Conservation (phyloP, 2,888 invertebrate genomes). For the Melikaiella ostensackeni region DNA sequence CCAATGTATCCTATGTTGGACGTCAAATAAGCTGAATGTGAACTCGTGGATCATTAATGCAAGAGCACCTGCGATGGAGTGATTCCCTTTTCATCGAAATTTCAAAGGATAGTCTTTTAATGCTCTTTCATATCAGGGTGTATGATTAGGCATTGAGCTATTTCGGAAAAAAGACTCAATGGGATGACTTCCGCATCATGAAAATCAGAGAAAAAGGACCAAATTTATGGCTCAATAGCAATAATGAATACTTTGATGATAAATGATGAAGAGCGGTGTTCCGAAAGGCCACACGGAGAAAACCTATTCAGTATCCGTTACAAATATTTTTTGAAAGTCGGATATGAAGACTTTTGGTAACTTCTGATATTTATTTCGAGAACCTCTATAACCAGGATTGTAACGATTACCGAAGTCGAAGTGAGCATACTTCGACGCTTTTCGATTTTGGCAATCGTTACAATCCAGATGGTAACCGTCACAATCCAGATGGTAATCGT, state of each 20-base stretch:
- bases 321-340: too few species aligned
- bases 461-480: too few species aligned
- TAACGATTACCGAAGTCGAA: too few species aligned
- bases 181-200: background rate
- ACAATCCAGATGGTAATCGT: too few species aligned
- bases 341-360: too few species aligned
- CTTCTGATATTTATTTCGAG: too few species aligned
- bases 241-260: background rate
- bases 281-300: too few species aligned
- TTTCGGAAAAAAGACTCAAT: background rate
- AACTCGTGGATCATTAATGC: slow-evolving; percentile 31
- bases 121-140: background rate
- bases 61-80: slow-evolving; percentile 24
- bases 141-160: background rate
- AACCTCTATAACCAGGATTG: too few species aligned
- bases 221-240: background rate
- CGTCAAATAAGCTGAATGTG: slow-evolving; percentile 33
- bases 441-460: too few species aligned
- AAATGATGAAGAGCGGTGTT: too few species aligned
- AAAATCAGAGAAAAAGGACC: background rate
- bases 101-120: slow-evolving; percentile 27
- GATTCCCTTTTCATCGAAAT: slow-evolving; percentile 10
- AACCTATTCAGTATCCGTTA: too few species aligned
- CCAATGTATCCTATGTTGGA: slow-evolving; percentile 26
- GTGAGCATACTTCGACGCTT: too few species aligned